A percentile compares a stretch with the other conserved stretches of the same genome.
phyloP scores from a whole-genome alignment of 2,113 vertebrate species.

The Daphoenositta chrysoptera region DNA sequence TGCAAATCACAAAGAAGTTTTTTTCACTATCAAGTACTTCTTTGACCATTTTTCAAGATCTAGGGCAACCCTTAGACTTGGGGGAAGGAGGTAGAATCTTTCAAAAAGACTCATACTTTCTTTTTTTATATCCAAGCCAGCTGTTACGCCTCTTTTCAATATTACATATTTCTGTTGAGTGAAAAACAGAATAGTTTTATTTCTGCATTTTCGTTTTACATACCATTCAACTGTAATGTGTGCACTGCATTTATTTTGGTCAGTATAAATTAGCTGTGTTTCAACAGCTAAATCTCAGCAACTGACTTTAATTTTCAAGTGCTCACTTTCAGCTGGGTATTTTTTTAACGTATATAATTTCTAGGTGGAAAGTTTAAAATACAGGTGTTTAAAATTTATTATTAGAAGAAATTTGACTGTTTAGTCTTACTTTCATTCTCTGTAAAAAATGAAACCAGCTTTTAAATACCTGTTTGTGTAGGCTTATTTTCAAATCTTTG shows the following conservation, averaged over 20 bases:
- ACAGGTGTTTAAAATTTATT: not conserved
- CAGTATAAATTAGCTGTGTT: not conserved
- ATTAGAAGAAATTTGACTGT: not conserved
- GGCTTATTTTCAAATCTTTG: not conserved
- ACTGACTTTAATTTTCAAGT: not conserved
- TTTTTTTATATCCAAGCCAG: too few species aligned
- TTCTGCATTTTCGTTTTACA: not conserved
- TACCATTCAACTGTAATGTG: not conserved
- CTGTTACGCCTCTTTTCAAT: too few species aligned
- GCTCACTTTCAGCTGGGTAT: not conserved
- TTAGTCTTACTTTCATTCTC: not conserved
- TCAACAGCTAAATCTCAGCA: not conserved
- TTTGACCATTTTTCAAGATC: not conserved
- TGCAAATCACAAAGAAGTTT: not conserved
- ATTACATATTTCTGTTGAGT: not conserved
- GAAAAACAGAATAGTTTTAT: not conserved
- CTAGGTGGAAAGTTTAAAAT: not conserved
- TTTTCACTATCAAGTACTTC: not conserved
- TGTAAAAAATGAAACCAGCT: not conserved
- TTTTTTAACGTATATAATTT: not conserved
- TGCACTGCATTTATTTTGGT: not conserved
- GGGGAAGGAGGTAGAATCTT: not conserved
- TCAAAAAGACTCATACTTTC: not conserved
- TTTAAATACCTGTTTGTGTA: not conserved
- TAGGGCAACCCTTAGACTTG: not conserved